Evolutionary conservation across 1,140 invertebrate genomes (phyloP), one percentile per base, ranked within the genome.

Genomic region (Diorhabda sublineata): DNA sequence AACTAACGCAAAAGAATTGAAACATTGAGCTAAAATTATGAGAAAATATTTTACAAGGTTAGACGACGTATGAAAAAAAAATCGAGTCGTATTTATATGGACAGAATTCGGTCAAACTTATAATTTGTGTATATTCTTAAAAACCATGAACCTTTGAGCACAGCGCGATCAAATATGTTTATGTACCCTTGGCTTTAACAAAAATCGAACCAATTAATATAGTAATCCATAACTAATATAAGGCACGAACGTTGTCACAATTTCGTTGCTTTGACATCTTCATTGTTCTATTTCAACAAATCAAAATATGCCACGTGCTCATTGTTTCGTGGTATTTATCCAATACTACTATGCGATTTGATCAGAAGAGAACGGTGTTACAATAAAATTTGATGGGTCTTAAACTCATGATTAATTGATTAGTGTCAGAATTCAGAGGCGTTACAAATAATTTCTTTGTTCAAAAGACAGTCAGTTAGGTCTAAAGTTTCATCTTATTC

Each of bases 321-420:
- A 52, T 52, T 52, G 47, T 52, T 52, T 52, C 47, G 47, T n/a
- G 47, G 47, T 52, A 52, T 52, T 52, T 52, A 52, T 52, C 47
- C 47, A 6, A 52, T 52, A 6, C 4, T n/a, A 52, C 26, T 26
- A 52, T 8, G n/a, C 47, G 47, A 52, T 52, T 52, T 52, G n/a
- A 52, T 52, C n/a, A 2, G 6, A n/a, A 52, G 6, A 52, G n/a
- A 52, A 52, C n/a, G 6, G 4, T 52, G 47, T 52, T 8, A 52
- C 47, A 52, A 52, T 52, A n/a, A 6, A 52, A 6, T 6, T 52
- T 52, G 6, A 4, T 3, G 4, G 47, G n/a, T 52, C 47, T n/a
- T 26, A 26, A 26, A 26, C 26, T 26, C 26, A 26, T 26, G 26
- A 26, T 26, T 26, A 26, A 26, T 26, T 26, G 26, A 26, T 26